These are phyloP conservation scores for Eucera pruinosa DNA, from an alignment of 2,888 invertebrate genomes.

Conservation along the genomic window DNA sequence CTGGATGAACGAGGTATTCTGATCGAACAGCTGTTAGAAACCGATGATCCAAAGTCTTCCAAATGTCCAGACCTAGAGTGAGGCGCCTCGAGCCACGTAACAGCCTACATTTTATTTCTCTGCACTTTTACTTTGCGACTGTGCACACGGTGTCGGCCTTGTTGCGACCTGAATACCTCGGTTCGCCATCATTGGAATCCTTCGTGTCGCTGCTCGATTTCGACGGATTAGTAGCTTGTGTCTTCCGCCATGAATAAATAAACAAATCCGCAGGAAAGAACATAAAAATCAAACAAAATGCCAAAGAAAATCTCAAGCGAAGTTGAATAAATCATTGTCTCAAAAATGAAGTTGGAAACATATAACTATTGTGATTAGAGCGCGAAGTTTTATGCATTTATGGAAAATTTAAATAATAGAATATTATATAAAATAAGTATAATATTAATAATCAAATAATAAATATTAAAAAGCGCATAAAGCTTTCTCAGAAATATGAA, in stretches of 20 bases:
- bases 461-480: too few species aligned
- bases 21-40: not conserved
- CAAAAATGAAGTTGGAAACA: too few species aligned
- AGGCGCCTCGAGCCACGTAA: conserved; percentile 77
- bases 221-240: conserved; percentile 10
- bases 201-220: conserved; percentile 65
- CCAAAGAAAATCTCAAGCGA: too few species aligned
- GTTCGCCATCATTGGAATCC: conserved; percentile 60
- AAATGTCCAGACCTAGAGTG: conserved; percentile 47
- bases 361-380: too few species aligned
- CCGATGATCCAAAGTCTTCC: not conserved
- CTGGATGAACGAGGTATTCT: not conserved
- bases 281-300: not conserved
- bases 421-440: too few species aligned
- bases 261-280: too few species aligned
- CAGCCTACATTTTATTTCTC: conserved; percentile 79
- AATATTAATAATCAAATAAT: too few species aligned
- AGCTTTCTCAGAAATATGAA: not conserved
- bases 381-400: too few species aligned
- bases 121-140: conserved; percentile 77
- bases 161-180: conserved; percentile 79
- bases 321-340: too few species aligned
- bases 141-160: conserved; percentile 73
- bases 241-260: conserved; percentile 6
- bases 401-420: too few species aligned